These are phyloP conservation scores for Clarias macrocephalus DNA, from an alignment of 2,113 vertebrate species.

Conservation along the genomic window DNA sequence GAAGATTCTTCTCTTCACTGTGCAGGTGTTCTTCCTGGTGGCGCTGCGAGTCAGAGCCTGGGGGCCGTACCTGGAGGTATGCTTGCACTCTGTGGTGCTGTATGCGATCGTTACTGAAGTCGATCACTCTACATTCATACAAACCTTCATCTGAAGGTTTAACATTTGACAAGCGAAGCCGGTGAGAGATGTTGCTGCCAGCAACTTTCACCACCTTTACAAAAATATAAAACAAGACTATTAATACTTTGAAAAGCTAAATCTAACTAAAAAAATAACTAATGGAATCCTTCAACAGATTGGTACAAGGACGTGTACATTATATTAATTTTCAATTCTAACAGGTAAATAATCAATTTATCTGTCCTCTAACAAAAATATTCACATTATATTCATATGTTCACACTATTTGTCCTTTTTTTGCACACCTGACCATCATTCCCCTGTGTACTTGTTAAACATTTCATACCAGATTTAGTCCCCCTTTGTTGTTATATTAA, in stretches of 20 bases:
- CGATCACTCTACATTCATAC: constrained; percentile 93
- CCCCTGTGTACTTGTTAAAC: background rate
- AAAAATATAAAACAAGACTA: constrained; percentile 6
- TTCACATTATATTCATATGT: background rate
- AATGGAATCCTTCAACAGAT: background rate
- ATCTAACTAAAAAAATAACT: background rate
- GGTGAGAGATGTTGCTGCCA: constrained; percentile 97
- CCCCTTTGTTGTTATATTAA: background rate
- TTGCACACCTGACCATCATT: background rate
- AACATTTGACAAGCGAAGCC: constrained; percentile 90
- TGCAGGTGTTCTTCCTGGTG: constrained; percentile 73
- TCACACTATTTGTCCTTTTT: too few species aligned
- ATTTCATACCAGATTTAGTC: background rate
- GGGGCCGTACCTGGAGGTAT: constrained; percentile 87
- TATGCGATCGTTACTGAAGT: constrained; percentile 86
- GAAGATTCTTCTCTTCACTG: constrained; percentile 9
- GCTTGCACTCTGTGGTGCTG: constrained; percentile 90
- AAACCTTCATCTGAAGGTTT: constrained; percentile 90
- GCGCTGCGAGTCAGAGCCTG: constrained; percentile 76
- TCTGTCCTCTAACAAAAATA: background rate
- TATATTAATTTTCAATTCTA: background rate
- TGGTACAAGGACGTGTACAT: background rate
- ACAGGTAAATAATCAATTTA: background rate
- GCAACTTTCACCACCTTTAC: constrained; percentile 92
- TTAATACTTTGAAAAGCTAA: constrained; percentile 7